Evolutionary conservation across 2,797 vertebrate genomes (phyloP), one percentile per base, ranked within the genome.

Genomic region (Hydrocynus forskahlii): DNA sequence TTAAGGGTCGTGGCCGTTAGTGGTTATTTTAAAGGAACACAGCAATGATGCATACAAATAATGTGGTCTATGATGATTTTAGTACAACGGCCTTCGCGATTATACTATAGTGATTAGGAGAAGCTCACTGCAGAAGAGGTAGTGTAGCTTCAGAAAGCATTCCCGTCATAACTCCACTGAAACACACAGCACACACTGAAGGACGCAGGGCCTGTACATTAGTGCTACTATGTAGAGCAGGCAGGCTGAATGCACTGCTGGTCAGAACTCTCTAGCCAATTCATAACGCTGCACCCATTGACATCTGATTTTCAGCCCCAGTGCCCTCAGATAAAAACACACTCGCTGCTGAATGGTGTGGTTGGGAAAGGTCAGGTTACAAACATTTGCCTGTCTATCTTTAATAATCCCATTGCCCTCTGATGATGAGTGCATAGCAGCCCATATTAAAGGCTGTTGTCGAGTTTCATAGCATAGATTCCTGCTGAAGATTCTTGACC

Each of bases 241-340:
- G 14, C 43, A 75, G 55, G 60, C 57, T 59, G 0, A 57, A 74
- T 85, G 86, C 77, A 52, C 80, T 69, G 66, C 70, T 38, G 66
- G 82, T 74, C 14, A 23, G 73, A 68, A 62, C 79, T 55, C 75
- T 83, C 68, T 5, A 67, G 52, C 38, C 66, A 67, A 93, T 90
- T 93, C 90, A 92, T 87, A 86, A 89, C 60, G 82, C 86, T 68
- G 72, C 77, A 75, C 81, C 88, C 90, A 92, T 92, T 93, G 87
- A 94, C 90, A 88, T 87, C 87, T 75, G 78, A 88, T 92, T 92
- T 91, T 85, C 92, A 88, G 91, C 88, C 75, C 87, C 88, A 91
- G 87, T 89, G 89, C 87, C 85, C 86, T 5, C 0, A 82, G 90
- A 90, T 91, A 92, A 92, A 94, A 93, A 94, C 87, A 91, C 83